Conservation (phyloP, 1,140 invertebrate species). For the Tribolium madens region DNA sequence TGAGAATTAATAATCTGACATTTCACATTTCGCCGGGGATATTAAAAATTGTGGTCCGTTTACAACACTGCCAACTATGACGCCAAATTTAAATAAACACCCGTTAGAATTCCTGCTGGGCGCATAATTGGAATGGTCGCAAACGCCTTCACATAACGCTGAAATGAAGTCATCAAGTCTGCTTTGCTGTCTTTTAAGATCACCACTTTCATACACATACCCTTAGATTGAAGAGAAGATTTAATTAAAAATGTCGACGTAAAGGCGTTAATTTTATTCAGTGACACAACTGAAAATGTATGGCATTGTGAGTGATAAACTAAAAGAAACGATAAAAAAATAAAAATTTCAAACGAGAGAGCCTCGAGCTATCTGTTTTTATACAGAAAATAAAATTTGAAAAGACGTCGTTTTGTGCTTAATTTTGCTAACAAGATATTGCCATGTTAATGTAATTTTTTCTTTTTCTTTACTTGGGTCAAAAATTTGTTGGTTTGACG, state of each 20-base stretch:
- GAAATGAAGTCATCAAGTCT: slow-evolving; percentile 14
- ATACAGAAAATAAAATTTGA: slow-evolving; percentile 7
- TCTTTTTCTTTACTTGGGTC: not conserved
- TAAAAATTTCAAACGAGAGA: not conserved
- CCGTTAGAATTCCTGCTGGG: slow-evolving; percentile 13
- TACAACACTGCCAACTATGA: too few relatives aligned
- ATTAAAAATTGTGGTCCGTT: too few relatives aligned
- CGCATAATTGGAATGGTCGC: slow-evolving; percentile 19
- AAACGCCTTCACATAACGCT: not conserved
- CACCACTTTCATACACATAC: not conserved
- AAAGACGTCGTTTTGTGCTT: not conserved
- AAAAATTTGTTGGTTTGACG: too few relatives aligned
- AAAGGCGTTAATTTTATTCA: too few relatives aligned
- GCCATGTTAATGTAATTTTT: not conserved
- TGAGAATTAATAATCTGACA: too few relatives aligned
- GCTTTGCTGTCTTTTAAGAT: not conserved
- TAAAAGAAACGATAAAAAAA: not conserved
- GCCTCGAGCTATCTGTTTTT: not conserved
- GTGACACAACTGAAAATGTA: too few relatives aligned
- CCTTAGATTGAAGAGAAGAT: too few relatives aligned
- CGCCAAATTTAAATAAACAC: too few relatives aligned
- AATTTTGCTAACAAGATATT: slow-evolving; percentile 2
- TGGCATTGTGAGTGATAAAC: not conserved
- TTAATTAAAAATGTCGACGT: too few relatives aligned
- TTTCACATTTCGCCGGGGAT: too few relatives aligned